Base-by-base conservation (phyloP, 2,113 vertebrate genomes). In the Malurus elegans region DNA sequence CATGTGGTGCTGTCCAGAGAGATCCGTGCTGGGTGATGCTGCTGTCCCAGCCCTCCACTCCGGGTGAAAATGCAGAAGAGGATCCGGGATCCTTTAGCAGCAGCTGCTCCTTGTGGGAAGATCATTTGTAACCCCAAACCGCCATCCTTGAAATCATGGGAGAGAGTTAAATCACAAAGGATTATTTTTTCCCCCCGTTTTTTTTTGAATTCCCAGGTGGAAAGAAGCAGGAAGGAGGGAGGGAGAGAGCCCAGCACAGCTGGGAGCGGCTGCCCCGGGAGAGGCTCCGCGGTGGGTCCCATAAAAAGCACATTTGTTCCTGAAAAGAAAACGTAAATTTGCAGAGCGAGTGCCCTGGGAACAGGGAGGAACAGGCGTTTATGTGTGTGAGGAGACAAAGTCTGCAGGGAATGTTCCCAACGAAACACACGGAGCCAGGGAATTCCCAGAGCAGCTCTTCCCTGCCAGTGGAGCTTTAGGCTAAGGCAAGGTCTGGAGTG, bases 201-300 rank as follows among this genome's bases (percentile, higher is more conserved):
- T 79, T 91, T 81, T 81, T 26, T 29, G 40, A 8, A 88, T 92
- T 51, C 67, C 64, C 38, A 26, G 64, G 45, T 78, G 47, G 88
- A 31, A 32, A 29, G 88, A 2, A 36, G 82, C 0, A 2, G 69
- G 67, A 0, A 31, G 73, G 62, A 69, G 29, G 18, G 57, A 69
- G 29, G 17, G 76, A 92, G 58, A 71, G 71, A 78, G 29, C 74
- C 18, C 79, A 76, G 74, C 90, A 75, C 93, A 80, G 93, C 80
- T 69, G 86, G 64, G 24, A 42, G 0, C 1, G 11, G 79, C 96
- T 76, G 83, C 44, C 54, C 62, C 0, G 2, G 45, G 48, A 61
- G 64, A 7, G 48, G 82, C 47, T 36, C 32, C 1, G 7, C 18
- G 84, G 51, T 60, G 60, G 53, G 31, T 84, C 61, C 47, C 1